phyloP scores from a whole-genome alignment of 2,888 invertebrate species.

The Eristalinus aeneus region DNA sequence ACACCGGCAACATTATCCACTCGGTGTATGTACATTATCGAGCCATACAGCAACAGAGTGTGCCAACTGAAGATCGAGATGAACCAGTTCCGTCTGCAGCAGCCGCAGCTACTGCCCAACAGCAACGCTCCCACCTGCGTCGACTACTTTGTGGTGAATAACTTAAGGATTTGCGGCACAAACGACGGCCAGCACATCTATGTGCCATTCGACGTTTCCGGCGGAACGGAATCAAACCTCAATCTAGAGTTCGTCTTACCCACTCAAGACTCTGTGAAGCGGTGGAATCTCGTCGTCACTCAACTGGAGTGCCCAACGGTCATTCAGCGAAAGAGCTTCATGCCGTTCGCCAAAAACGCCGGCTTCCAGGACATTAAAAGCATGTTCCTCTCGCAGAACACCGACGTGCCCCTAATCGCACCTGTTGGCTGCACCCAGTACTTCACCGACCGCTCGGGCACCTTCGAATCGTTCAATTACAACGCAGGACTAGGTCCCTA shows the following conservation, averaged over 20 bases:
- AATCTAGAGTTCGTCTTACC: constrained; percentile 81
- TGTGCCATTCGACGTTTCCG: constrained; percentile 77
- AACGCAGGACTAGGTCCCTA: constrained; percentile 82
- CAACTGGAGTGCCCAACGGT: constrained; percentile 83
- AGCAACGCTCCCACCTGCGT: constrained; percentile 72
- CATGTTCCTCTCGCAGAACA: constrained; percentile 75
- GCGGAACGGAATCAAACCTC: constrained; percentile 74
- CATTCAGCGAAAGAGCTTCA: constrained; percentile 59
- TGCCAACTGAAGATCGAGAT: constrained; percentile 79
- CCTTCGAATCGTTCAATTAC: constrained; percentile 84
- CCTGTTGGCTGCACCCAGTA: constrained; percentile 87
- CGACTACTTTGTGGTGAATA: constrained; percentile 76
- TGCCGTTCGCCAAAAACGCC: constrained; percentile 73
- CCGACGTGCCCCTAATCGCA: constrained; percentile 79
- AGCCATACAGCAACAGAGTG: constrained; percentile 76
- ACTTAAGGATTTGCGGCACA: constrained; percentile 82
- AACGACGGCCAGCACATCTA: constrained; percentile 84
- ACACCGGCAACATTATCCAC: constrained; percentile 73
- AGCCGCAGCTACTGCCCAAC: constrained; percentile 63
- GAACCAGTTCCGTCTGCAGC: constrained; percentile 75
- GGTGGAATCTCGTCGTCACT: constrained; percentile 84
- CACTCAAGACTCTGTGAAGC: constrained; percentile 76
- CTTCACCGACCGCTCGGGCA: constrained; percentile 83
- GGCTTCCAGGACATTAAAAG: constrained; percentile 75
- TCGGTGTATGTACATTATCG: constrained; percentile 76